Base-by-base conservation (phyloP, 2,888 invertebrate genomes). In the Exocentrus adspersus region DNA sequence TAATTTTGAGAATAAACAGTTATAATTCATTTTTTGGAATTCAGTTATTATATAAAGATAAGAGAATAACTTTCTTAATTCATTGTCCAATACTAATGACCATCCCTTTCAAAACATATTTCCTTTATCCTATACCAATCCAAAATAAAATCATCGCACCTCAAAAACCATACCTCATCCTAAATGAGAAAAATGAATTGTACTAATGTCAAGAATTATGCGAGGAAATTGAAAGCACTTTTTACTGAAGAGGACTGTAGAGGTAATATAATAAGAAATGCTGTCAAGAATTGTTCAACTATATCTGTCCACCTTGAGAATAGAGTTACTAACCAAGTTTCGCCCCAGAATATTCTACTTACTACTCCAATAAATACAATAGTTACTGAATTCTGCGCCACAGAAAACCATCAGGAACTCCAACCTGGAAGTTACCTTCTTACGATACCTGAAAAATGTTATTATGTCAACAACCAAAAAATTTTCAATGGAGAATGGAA, bases 211-310 rank as follows among this genome's bases (percentile, higher is more conserved):
- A 54, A 24, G 54, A 54, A 12, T 30, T 41, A 6, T 54, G 42
- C 12, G 57, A 45, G 16, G 16, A 57, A 24, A 45, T 57, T 16
- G 28, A 57, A 43, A 30, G 46, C 12, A 46, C 45, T 7, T 57
- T 20, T 9, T 41, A 53, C 53, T 41, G 41, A 32, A 32, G 32
- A 32, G n/a, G 1, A 32, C n/a, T 32, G 32, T 10, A 32, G 20
- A 54, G 41, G 7, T 20, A 41, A 45, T 24, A 53, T 53, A 20
- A 17, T 45, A 10, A 57, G 43, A 19, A 57, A 57, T 30, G 46
- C 28, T 5, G 43, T 1, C 28, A 17, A 19, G 2, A 43, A 57
- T 12, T 57, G 30, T 45, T 42, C 41, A 4, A 2, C 32, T 28
- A 0, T 28, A 9, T 28, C 1, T 28, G 28, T 28, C 9, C 28